A percentile compares a stretch with the other conserved stretches of the same genome.
These are phyloP conservation scores for Diloba caeruleocephala DNA, from an alignment of 2,888 invertebrate genomes.

Conservation along the genomic window DNA sequence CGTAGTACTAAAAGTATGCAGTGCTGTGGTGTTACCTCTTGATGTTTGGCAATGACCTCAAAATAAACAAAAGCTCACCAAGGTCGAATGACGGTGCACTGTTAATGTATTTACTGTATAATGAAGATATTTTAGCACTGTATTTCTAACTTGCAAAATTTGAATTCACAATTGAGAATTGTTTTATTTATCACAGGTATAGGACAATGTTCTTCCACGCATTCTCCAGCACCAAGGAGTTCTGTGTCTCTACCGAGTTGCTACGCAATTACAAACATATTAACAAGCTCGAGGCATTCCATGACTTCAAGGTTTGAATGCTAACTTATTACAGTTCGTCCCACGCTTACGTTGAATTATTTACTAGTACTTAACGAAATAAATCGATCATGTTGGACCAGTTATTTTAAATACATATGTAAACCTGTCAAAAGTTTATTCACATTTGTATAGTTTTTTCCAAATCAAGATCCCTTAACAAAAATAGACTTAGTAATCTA, in stretches of 20 bases:
- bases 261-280: constrained; percentile 92
- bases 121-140: constrained; percentile 44
- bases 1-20: too few species aligned
- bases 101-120: constrained; percentile 32
- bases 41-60: constrained; percentile 65
- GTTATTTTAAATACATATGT: constrained; percentile 1
- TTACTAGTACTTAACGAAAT: constrained; percentile 31
- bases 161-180: constrained; percentile 42
- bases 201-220: constrained; percentile 95
- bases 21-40: background rate
- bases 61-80: constrained; percentile 58
- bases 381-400: constrained; percentile 23
- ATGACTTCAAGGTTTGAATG: constrained; percentile 91
- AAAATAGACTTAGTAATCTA: too few species aligned
- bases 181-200: constrained; percentile 77
- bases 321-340: constrained; percentile 38
- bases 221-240: constrained; percentile 94
- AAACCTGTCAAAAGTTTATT: constrained; percentile 29
- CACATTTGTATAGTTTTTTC: background rate
- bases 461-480: too few species aligned
- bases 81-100: constrained; percentile 52
- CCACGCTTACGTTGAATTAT: constrained; percentile 38
- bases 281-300: constrained; percentile 91
- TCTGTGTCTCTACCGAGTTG: constrained; percentile 92
- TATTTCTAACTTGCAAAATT: constrained; percentile 28